Base-by-base conservation (phyloP, 2,797 vertebrate species). In the Hapalemur alaotrensis region DNA sequence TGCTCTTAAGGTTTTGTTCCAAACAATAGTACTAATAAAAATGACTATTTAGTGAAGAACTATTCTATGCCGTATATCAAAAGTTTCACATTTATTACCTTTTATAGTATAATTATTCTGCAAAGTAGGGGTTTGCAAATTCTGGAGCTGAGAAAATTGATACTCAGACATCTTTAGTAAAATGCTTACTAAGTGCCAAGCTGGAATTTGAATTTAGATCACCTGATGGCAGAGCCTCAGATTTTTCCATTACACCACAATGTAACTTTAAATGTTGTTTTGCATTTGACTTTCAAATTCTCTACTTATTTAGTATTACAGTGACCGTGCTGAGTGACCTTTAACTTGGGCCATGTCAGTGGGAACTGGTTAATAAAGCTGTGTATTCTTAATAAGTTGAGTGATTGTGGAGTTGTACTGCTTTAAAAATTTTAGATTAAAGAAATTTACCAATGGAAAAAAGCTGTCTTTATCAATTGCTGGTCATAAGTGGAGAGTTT, bases 401-500 rank as follows among this genome's bases (percentile, higher is more conserved):
- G 59, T 98, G 93, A 73, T 84, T 86, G 88, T 88, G 91, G 96
- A 97, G 83, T 92, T 96, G 83, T 67, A 90, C 88, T 96, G 93
- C 50, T 95, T 95, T 94, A 90, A 95, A 59, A 72, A 92, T 95
- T 95, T 89, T 96, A 97, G 94, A 98, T 97, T 95, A 97, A 98
- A 98, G 96, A 97, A 97, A 98, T 98, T 98, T 97, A 95, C 96
- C 82, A 97, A 63, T 96, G 95, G 89, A 97, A 96, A 97, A 76
- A 94, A 97, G 84, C 95, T 95, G 41, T 59, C 78, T 98, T 97
- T 98, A 97, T 96, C 96, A 95, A 97, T 97, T 91, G 75, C 75
- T 95, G 92, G 96, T 97, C 95, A 85, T 96, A 98, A 98, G 95
- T 96, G 95, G 98, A 98, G 96, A 97, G 94, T 97, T 97, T 98